Evolutionary conservation across 2,888 invertebrate genomes (phyloP), one percentile per base, ranked within the genome.

Genomic region (Agrotis clavis): DNA sequence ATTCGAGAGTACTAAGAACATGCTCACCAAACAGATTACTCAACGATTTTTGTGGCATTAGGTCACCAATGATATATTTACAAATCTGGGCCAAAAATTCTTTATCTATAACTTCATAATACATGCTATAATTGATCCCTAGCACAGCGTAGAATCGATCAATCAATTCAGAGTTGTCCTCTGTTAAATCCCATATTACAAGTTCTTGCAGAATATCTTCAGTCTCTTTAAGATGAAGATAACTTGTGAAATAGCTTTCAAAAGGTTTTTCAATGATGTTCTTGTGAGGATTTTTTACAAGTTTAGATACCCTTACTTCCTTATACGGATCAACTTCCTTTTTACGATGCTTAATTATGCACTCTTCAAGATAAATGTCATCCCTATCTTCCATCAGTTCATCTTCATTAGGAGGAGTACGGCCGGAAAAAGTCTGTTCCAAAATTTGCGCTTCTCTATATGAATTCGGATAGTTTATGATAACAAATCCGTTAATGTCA

Each of bases 381-480:
- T 95, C 94, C 79, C 89, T 91, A 70, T 94, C 93, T 61, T 91
- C 89, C 68, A 94, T 82, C 73, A 94, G 83, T 30, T 92, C 89
- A 48, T 78, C 85, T 79, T 93, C 93, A 70, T 94, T 89, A 11
- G 97, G 96, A 25, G 97, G 94, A 57, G 91, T 90, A 59, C 87
- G 88, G 0, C 97, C 97, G 14, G 97, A 96, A 86, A 97, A 93
- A 1, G 94, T 94, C 90, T 97, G 96, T 90, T 97, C 97, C 48
- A 98, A 89, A 57, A 96, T 92, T 82, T 95, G 94, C 54, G 97
- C 97, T 90, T 97, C 97, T 45, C 95, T 91, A 71, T 97, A 96
- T 9, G 93, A 95, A 73, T 95, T 95, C 0, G 97, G 98, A 86
- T 97, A 97, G 88, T 97, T 97, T 56, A 97, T 90, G 61, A 97